Evolutionary conservation across 1,140 invertebrate genomes (phyloP).

Genomic region (Drosophila sp.): DNA sequence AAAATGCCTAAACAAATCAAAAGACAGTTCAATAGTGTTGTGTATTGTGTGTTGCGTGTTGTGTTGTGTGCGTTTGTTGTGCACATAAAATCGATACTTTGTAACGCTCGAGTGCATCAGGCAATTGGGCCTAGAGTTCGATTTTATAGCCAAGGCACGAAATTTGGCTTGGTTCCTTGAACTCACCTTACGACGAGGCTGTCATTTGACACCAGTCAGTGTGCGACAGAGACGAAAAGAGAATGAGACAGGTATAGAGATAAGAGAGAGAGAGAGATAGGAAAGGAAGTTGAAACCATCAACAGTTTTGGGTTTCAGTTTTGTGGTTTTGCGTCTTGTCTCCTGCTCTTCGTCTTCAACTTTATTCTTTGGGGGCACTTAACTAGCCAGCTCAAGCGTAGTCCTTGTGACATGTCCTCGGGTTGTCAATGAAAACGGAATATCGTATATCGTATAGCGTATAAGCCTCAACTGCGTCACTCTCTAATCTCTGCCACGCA

Average conservation of each 20-base stretch:
- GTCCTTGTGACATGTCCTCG: conserved; percentile 20
- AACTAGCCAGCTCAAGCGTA: conserved; percentile 29
- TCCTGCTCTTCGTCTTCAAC: conserved; percentile 18
- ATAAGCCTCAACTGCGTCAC: conserved; percentile 11
- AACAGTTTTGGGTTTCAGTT: conserved; percentile 55
- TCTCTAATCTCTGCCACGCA: conserved; percentile 52
- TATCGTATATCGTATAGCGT: conserved; percentile 27
- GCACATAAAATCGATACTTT: conserved; percentile 55
- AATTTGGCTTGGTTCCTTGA: conserved; percentile 35
- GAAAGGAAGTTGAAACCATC: conserved; percentile 26
- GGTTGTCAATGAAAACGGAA: conserved; percentile 17
- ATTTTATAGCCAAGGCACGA: conserved; percentile 32
- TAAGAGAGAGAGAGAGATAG: conserved; percentile 8
- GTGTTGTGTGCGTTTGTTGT: conserved; percentile 34
- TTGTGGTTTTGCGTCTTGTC: conserved; percentile 34
- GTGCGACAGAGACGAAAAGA: background rate
- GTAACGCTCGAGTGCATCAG: conserved; percentile 42
- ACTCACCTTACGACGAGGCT: conserved; percentile 32
- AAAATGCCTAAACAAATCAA: conserved; percentile 54
- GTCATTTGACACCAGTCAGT: conserved; percentile 53
- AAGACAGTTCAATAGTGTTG: conserved; percentile 23
- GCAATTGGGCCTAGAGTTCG: conserved; percentile 31
- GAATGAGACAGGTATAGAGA: conserved; percentile 3
- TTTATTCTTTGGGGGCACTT: conserved; percentile 26
- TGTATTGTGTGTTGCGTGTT: conserved; percentile 24